Conservation (phyloP, 92 coral and sea anemone genomes). For the Siderastrea radians region DNA sequence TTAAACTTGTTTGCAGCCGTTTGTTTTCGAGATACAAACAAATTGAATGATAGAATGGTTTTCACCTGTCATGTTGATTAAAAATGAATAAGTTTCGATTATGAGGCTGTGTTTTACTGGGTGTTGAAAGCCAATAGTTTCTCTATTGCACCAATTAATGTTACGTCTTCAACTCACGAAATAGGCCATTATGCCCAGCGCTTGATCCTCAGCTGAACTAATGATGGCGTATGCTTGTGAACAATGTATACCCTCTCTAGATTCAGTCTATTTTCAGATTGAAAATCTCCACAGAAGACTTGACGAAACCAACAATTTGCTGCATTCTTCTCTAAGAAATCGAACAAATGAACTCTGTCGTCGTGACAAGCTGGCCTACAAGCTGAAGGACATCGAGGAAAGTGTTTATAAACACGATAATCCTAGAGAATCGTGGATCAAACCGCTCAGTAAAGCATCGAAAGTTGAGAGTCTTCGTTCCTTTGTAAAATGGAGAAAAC, state of each 20-base stretch:
- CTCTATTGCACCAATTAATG: neutral
- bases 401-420: neutral
- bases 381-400: slow-evolving; percentile 24
- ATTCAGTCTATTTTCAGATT: slow-evolving; percentile 24
- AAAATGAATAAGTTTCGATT: slow-evolving; percentile 8
- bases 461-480: slow-evolving; percentile 19
- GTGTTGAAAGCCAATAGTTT: neutral
- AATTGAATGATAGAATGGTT: too few species aligned
- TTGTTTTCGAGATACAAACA: neutral
- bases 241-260: neutral
- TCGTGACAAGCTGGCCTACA: slow-evolving; percentile 21
- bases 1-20: neutral
- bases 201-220: neutral
- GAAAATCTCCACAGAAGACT: slow-evolving; percentile 40
- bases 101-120: neutral
- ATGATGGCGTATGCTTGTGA: slow-evolving; percentile 30
- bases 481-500: slow-evolving; percentile 75
- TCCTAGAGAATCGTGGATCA: neutral
- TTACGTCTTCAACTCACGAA: neutral
- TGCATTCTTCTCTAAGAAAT: slow-evolving; percentile 1
- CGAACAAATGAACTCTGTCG: slow-evolving; percentile 1
- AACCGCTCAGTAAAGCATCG: neutral
- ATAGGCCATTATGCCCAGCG: neutral
- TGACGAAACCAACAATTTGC: slow-evolving; percentile 32
- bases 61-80: slow-evolving; percentile 1